These are phyloP conservation scores for Cynocephalus volans DNA, from an alignment of 2,113 vertebrate genomes.

Conservation along the genomic window DNA sequence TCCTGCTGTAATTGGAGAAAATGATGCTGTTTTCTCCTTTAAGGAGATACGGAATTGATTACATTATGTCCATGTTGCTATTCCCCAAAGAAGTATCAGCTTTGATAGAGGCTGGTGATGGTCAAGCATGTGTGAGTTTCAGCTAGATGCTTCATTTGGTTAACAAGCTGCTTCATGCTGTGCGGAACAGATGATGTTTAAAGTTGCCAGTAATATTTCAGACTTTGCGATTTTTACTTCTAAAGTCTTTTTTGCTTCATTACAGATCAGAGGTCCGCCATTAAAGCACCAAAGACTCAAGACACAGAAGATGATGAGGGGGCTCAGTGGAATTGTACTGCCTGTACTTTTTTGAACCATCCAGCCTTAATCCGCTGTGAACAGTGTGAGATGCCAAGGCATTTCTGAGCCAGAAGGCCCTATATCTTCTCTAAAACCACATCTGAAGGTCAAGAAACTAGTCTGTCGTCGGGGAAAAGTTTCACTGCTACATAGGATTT, in stretches of 20 bases:
- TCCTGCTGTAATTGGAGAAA: not conserved
- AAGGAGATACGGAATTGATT: not conserved
- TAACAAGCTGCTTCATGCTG: not conserved
- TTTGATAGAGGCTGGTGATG: not conserved
- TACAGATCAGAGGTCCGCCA: constrained; percentile 92
- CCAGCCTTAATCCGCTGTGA: constrained; percentile 99
- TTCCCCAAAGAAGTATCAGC: not conserved
- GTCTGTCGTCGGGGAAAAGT: constrained; percentile 81
- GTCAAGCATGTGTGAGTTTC: not conserved
- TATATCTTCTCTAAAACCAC: constrained; percentile 80
- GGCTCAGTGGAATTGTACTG: constrained; percentile 97
- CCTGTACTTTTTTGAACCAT: constrained; percentile 99
- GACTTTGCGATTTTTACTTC: constrained; percentile 63
- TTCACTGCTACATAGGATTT: constrained; percentile 87
- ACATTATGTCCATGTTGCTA: not conserved
- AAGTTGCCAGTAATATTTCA: not conserved
- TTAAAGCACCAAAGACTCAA: constrained; percentile 93
- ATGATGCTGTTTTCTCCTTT: not conserved
- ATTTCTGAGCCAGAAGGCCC: constrained; percentile 96
- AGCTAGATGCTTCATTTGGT: not conserved
- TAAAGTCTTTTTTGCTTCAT: constrained; percentile 82
- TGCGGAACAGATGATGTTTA: not conserved
- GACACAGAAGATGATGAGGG: constrained; percentile 98
- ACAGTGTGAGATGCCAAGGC: constrained; percentile 99
- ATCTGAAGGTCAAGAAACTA: constrained; percentile 81